A percentile compares a stretch with the other conserved stretches of the same genome.
phyloP scores from a whole-genome alignment of 92 coral and sea anemone species.

The Heteractis magnifica region DNA sequence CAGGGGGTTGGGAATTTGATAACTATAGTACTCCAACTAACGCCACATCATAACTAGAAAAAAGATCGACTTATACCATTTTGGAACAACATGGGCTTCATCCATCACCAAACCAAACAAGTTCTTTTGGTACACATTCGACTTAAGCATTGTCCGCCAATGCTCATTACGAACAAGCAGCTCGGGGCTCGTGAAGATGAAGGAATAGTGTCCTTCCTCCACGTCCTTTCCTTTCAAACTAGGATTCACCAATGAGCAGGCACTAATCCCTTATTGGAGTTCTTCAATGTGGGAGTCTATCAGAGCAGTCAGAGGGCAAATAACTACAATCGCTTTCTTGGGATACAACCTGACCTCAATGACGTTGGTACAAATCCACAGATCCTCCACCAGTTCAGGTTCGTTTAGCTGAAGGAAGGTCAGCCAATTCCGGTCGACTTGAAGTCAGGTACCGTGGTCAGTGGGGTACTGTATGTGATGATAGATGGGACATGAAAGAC shows the following conservation, averaged over 20 bases:
- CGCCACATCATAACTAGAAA: no score
- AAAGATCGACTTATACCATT: no score
- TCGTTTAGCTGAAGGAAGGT: no score
- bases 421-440: no score
- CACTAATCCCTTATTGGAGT: conserved; percentile 30
- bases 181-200: conserved; percentile 51
- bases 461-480: no score
- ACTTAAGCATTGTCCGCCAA: conserved; percentile 42
- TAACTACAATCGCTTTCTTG: conserved; percentile 28
- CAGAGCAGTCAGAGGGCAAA: conserved; percentile 45
- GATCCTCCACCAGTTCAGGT: no score
- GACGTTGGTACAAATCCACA: no score
- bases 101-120: conserved; percentile 47
- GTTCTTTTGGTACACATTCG: conserved; percentile 22
- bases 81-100: conserved; percentile 62
- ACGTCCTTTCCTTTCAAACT: conserved; percentile 36
- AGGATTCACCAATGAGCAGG: conserved; percentile 27
- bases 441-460: no score
- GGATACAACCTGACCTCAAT: no score
- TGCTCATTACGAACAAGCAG: conserved; percentile 27
- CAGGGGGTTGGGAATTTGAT: no score
- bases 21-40: no score
- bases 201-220: conserved; percentile 19
- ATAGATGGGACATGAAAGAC: no score
- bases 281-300: conserved; percentile 46